Evolutionary conservation across 2,113 vertebrate species (phyloP).

Genomic region (Falcunculus frontatus): DNA sequence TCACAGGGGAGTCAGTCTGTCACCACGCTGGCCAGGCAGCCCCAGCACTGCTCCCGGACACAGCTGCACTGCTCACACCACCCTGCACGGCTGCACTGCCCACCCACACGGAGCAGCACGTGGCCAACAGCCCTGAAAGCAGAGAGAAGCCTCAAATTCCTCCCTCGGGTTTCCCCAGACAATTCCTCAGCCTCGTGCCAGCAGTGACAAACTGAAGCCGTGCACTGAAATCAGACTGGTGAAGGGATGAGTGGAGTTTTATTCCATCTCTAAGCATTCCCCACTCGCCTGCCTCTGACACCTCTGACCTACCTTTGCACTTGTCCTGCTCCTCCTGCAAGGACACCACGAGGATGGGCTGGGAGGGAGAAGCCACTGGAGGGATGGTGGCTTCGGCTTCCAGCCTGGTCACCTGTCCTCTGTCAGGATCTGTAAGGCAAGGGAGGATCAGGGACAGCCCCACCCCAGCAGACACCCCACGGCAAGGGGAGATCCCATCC

Average conservation of each 20-base stretch:
- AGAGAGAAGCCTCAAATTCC: background rate
- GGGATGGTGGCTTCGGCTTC: constrained; percentile 29
- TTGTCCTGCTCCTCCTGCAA: constrained; percentile 48
- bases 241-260: background rate
- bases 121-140: background rate
- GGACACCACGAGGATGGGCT: background rate
- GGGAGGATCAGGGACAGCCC: background rate
- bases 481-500: background rate
- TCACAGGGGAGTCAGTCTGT: background rate
- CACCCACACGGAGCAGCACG: background rate
- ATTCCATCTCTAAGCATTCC: background rate
- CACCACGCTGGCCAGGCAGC: background rate
- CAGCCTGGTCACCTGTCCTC: constrained; percentile 12
- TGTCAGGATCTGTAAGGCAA: constrained; percentile 45
- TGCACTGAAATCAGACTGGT: background rate
- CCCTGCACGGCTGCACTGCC: background rate
- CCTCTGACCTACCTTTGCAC: constrained; percentile 46
- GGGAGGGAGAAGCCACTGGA: constrained; percentile 4
- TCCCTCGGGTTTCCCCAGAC: background rate
- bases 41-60: background rate
- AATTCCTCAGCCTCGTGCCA: background rate
- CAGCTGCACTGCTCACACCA: background rate
- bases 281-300: background rate
- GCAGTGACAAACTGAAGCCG: background rate
- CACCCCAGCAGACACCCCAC: background rate